A percentile compares a stretch with the other conserved stretches of the same genome.
Conservation (phyloP, 2,888 invertebrate species). For the Parnassius smintheus region DNA sequence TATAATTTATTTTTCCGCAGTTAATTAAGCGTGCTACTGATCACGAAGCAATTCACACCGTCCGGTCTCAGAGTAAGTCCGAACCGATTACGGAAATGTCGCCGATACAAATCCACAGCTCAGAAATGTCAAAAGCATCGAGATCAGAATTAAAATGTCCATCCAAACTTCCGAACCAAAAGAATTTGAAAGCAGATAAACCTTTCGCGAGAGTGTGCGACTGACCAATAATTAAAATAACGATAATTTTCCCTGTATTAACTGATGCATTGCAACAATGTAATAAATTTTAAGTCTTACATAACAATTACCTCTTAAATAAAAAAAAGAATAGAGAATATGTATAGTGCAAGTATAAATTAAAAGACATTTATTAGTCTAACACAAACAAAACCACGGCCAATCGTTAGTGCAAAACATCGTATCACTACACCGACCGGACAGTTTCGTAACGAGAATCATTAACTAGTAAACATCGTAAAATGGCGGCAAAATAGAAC, state of each 20-base stretch:
- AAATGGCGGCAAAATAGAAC: slow-evolving; percentile 74
- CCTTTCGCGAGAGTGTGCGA: slow-evolving; percentile 28
- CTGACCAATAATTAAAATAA: slow-evolving; percentile 30
- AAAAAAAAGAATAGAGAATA: neutral
- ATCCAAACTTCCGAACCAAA: slow-evolving; percentile 26
- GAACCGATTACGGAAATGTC: slow-evolving; percentile 42
- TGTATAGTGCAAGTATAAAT: neutral
- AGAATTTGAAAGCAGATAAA: slow-evolving; percentile 35
- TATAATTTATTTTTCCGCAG: neutral
- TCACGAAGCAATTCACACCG: slow-evolving; percentile 2
- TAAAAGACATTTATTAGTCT: too few species aligned
- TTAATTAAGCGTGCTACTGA: slow-evolving; percentile 8
- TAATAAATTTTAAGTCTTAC: neutral
- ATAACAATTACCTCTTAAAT: neutral
- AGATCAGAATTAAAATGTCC: slow-evolving; percentile 43
- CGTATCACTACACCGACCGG: slow-evolving; percentile 53
- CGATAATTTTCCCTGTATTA: slow-evolving; percentile 11
- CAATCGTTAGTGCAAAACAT: slow-evolving; percentile 48
- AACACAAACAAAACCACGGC: slow-evolving; percentile 17
- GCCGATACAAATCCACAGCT: slow-evolving; percentile 49
- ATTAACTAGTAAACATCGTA: slow-evolving; percentile 76
- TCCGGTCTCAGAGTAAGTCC: slow-evolving; percentile 17
- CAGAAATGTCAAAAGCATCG: slow-evolving; percentile 50
- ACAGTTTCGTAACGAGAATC: slow-evolving; percentile 65
- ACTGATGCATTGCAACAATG: neutral